Percentiles rank a stretch among this genome's conserved stretches.
phyloP scores from a whole-genome alignment of 1,140 invertebrate genomes.

The Calosoma granatense region DNA sequence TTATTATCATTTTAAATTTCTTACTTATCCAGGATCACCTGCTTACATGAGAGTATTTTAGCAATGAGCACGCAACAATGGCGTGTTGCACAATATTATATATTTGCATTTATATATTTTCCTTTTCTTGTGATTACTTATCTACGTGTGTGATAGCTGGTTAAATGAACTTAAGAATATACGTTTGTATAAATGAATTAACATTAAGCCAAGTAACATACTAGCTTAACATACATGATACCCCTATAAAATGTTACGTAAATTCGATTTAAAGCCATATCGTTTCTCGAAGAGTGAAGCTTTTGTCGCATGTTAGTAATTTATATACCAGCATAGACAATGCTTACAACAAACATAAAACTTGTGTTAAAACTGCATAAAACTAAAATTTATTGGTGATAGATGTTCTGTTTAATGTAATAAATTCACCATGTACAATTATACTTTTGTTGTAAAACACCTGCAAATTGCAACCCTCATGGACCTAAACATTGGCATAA shows the following conservation, averaged over 20 bases:
- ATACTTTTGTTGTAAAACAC: not conserved
- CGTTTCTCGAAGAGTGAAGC: no score
- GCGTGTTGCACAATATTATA: no score
- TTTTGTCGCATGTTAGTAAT: not conserved
- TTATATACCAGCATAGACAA: not conserved
- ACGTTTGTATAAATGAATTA: no score
- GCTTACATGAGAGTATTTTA: not conserved
- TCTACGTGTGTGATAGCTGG: no score
- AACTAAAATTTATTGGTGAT: not conserved
- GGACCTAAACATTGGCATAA: not conserved
- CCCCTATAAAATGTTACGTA: not conserved
- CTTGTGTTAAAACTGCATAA: not conserved
- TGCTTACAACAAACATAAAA: not conserved
- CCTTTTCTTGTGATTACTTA: no score
- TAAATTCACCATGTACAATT: not conserved
- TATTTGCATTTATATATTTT: no score
- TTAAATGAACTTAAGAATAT: no score
- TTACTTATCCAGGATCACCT: not conserved
- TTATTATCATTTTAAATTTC: not conserved
- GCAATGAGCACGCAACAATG: no score
- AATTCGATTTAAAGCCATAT: no score
- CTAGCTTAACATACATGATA: not conserved
- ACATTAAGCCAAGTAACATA: no score
- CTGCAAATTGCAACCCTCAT: not conserved
- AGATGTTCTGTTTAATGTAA: not conserved